Evolutionary conservation across 2,888 invertebrate genomes (phyloP), one percentile per base, ranked within the genome.

Genomic region (Anoplius nigerrimus): DNA sequence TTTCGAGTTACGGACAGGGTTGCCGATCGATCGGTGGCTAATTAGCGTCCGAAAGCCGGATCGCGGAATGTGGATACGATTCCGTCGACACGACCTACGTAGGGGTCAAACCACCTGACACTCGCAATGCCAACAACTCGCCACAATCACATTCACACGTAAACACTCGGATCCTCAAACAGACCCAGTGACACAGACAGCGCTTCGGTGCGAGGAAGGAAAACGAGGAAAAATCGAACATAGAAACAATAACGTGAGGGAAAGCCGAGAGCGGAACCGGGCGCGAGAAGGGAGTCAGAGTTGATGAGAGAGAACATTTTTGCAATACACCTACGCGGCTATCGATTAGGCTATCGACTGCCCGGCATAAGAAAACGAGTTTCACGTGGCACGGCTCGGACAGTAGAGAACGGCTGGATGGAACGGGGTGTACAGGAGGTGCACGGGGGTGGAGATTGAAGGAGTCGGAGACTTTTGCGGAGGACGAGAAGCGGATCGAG

Each of bases 331-430:
- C 48, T 48, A 48, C 48, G 48, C 18, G 34, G 34, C n/a, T 48
- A 48, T 48, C 48, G 48, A 48, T 48, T 18, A 16, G n/a, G 20
- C 16, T 42, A n/a, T 2, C 24, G 52, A 43, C 34, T 34, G 34
- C 11, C 46, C 46, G 46, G 54, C 55, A 62, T 27, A 51, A 63
- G 27, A 52, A 34, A 21, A 51, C 48, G 46, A 16, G 63, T 66
- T 78, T 80, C 80, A 78, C 81, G 76, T 79, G 81, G 69, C 54
- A 11, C 18, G 68, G 52, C 63, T 34, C 1, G n/a, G n/a, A n/a
- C n/a, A n/a, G n/a, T n/a, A n/a, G 48, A 18, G 16, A 53, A 53
- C 53, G 53, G 24, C 24, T 3, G 18, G 52, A 18, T n/a, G 20
- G 53, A 53, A 6, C 34, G 11, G 34, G 34, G 34, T 11, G 34